A percentile compares a stretch with the other conserved stretches of the same genome.
Conservation (phyloP, 2,888 invertebrate species). For the Xylota sylvarum region DNA sequence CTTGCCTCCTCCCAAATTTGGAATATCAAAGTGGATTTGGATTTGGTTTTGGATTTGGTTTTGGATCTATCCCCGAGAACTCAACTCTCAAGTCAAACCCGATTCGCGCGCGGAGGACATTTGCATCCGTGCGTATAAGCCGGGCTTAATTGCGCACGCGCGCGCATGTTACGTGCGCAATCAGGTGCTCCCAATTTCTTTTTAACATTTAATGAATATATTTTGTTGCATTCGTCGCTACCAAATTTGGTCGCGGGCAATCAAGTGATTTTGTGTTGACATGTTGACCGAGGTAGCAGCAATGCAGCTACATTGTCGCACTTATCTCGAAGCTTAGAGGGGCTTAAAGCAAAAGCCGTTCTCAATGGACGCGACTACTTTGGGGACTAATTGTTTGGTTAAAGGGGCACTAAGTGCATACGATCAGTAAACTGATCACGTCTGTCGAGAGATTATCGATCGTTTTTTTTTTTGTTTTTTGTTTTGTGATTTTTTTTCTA, state of each 20-base stretch:
- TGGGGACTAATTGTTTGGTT: slow-evolving; percentile 73
- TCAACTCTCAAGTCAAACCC: slow-evolving; percentile 9
- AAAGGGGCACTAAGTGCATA: slow-evolving; percentile 62
- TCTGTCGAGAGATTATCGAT: slow-evolving; percentile 68
- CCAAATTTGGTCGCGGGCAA: slow-evolving; percentile 71
- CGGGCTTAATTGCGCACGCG: slow-evolving; percentile 55
- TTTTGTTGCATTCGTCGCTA: slow-evolving; percentile 57
- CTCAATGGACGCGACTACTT: slow-evolving; percentile 74
- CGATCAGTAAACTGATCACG: slow-evolving; percentile 71
- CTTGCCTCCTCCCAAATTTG: slow-evolving; percentile 54
- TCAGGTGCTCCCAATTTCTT: slow-evolving; percentile 76
- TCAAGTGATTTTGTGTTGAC: slow-evolving; percentile 70
- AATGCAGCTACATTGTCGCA: slow-evolving; percentile 27
- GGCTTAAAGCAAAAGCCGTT: slow-evolving; percentile 63
- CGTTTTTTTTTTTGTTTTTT: neutral
- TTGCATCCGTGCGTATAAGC: slow-evolving; percentile 69
- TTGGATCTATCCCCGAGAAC: neutral
- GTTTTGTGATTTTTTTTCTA: no score
- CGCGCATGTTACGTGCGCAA: slow-evolving; percentile 60
- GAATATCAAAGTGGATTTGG: slow-evolving; percentile 37
- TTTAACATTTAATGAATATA: slow-evolving; percentile 68
- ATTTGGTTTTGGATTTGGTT: slow-evolving; percentile 4
- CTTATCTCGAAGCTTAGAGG: slow-evolving; percentile 7
- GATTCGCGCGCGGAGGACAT: slow-evolving; percentile 58
- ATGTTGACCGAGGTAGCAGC: slow-evolving; percentile 70